These are phyloP conservation scores for Listrodromus nycthemerus DNA, from an alignment of 2,888 invertebrate species.

Conservation along the genomic window DNA sequence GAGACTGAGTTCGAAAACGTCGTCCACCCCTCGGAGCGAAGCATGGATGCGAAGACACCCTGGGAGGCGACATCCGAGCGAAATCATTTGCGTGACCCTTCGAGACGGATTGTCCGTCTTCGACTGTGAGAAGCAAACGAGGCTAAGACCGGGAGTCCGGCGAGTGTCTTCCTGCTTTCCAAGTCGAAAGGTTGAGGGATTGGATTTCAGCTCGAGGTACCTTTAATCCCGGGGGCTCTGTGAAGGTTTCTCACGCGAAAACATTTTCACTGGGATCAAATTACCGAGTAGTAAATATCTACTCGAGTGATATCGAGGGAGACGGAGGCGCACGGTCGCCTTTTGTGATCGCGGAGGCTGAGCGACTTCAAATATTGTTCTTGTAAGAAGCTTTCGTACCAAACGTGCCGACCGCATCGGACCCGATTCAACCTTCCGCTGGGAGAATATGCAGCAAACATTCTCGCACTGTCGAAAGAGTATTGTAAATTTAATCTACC, in stretches of 20 bases:
- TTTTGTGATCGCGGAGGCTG: slow-evolving; percentile 16
- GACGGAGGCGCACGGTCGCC: not conserved
- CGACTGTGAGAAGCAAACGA: not conserved
- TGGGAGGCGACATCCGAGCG: not conserved
- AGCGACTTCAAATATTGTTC: slow-evolving; percentile 29
- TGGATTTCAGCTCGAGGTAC: not conserved
- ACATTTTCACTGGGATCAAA: not conserved
- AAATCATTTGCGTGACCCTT: not conserved
- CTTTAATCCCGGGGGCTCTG: not conserved
- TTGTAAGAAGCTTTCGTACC: slow-evolving; percentile 26
- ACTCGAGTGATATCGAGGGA: not conserved
- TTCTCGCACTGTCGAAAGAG: too few species aligned
- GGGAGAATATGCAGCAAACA: not conserved
- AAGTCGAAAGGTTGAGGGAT: not conserved
- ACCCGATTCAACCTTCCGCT: not conserved
- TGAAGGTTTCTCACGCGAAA: not conserved
- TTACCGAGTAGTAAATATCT: slow-evolving; percentile 1
- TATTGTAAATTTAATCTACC: too few species aligned
- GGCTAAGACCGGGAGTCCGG: not conserved
- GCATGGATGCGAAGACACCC: not conserved
- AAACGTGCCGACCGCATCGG: not conserved
- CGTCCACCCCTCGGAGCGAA: not conserved
- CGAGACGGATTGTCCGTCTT: not conserved
- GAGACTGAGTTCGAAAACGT: not conserved
- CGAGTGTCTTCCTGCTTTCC: not conserved